A percentile compares a stretch with the other conserved stretches of the same genome.
Evolutionary conservation across 2,888 invertebrate species (phyloP).

Genomic region (Tenthredo scrophulariae): DNA sequence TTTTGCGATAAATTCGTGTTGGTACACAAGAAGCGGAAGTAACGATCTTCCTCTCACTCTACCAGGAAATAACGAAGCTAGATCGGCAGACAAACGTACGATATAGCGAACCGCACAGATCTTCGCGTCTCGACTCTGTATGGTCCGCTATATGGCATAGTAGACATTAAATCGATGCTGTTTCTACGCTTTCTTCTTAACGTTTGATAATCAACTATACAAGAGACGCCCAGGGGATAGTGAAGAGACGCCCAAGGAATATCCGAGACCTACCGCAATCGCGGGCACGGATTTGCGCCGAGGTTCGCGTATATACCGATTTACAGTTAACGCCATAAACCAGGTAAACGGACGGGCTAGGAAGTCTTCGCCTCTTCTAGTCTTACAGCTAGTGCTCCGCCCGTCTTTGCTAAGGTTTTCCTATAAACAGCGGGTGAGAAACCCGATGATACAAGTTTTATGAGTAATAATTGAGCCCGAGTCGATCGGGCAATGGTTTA

Average conservation of each 20-base stretch:
- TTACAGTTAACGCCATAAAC: conserved; percentile 51
- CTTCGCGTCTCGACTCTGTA: conserved; percentile 18
- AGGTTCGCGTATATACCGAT: conserved; percentile 25
- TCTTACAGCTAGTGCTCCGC: background rate
- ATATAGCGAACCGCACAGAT: conserved; percentile 22
- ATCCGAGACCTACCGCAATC: background rate
- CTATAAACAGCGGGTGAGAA: conserved; percentile 39
- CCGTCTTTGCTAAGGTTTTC: conserved; percentile 10
- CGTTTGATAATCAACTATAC: background rate
- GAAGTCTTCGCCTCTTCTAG: background rate
- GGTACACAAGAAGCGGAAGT: background rate
- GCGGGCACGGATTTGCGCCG: background rate
- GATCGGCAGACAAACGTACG: background rate
- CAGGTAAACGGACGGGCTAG: conserved; percentile 42
- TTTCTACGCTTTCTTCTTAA: conserved; percentile 37
- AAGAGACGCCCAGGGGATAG: background rate
- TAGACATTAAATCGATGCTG: conserved; percentile 30
- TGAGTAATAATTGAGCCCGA: conserved; percentile 42
- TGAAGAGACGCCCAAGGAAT: conserved; percentile 18
- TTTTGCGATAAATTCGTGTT: background rate
- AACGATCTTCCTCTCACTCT: conserved; percentile 6
- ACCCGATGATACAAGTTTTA: conserved; percentile 44
- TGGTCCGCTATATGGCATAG: background rate
- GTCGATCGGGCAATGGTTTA: background rate
- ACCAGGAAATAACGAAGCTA: conserved; percentile 21